Base-by-base conservation (phyloP, 2,888 invertebrate genomes). In the Galeopsomyia nigrocyanea region DNA sequence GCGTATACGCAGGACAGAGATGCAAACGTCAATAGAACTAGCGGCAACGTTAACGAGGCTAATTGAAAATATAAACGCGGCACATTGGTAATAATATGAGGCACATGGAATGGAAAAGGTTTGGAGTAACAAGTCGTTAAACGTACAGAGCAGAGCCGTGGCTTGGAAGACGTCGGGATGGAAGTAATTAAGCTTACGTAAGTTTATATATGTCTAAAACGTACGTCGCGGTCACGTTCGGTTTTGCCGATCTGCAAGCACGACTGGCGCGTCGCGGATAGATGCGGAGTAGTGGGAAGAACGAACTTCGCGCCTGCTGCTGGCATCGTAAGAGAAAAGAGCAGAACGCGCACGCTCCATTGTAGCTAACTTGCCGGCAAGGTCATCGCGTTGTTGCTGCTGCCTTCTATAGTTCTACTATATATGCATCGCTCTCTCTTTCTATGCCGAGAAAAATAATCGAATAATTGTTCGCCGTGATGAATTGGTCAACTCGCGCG, bases 381-480 rank as follows among this genome's bases (percentile, higher is more conserved):
- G 71, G 71, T 55, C 71, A 14, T 2, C 57, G 63, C 26, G 22
- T 3, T 16, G 5, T 10, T 39, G 13, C 39, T 31, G 39, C 39
- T 13, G 7, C 31, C 10, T 10, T 39, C 26, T 26, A 2, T 5
- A 5, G 26, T 26, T 5, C 5, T 26, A 3, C 26, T 5, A 26
- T 26, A 2, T 2, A 5, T 26, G 3, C 26, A 5, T 26, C 22
- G 21, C 21, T 22, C 16, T n/a, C n/a, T n/a, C n/a, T n/a, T n/a
- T n/a, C n/a, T n/a, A n/a, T n/a, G n/a, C n/a, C 58, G 63, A 58
- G 64, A 68, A 68, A 64, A 68, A 65, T 68, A 65, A 61, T 65
- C 60, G 72, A 73, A 65, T 65, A 55, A 71, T 71, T 62, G 71
- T 71, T 66, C 61, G 61, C 22, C 31, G 46, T 62, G 66, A 66